Evolutionary conservation across 1,140 invertebrate genomes (phyloP), one percentile per base, ranked within the genome.

Genomic region (Nylanderia fulva): DNA sequence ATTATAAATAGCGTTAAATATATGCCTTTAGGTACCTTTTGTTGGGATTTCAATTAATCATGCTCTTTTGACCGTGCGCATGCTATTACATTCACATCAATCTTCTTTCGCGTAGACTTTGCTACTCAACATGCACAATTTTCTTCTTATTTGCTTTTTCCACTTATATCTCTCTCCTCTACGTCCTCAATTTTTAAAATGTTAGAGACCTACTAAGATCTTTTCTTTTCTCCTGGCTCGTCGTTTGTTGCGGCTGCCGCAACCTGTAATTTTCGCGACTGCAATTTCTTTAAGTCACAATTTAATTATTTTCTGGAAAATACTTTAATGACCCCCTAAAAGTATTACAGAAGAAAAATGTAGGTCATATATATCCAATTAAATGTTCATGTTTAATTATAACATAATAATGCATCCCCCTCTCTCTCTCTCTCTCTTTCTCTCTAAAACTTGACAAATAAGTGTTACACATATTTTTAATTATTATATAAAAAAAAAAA

Each of bases 191-290:
- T 91, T 92, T 90, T 87, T 91, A 77, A 36, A 54, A 58, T 61
- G 27, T 8, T 88, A 87, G 87, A 92, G 83, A 82, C 90, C 77
- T 80, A 71, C 77, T 66, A 52, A 64, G 42, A 90, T 93, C 91
- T 90, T 91, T 92, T 88, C 91, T 91, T 92, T 90, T 86, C 86
- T 82, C 74, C 86, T 89, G 39, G 54, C 75, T 85, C 54, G 74
- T 29, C 27, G 18, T 48, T 79, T 74, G 85, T 52, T 39, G 60
- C 80, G 13, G 29, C 52, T 7, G 9, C 52, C 11, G 9, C 64
- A 91, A 76, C 86, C 74, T 72, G 86, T 84, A 90, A 91, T 92
- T 91, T 91, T 92, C 88, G 76, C 87, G 83, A 66, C 75, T 85
- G 84, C 88, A 93, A 93, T 88, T 88, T 80, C 88, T 77, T 85